Conservation (phyloP, 37 sponge, comb jelly and placozoan species). For the Chondrosia reniformis region DNA sequence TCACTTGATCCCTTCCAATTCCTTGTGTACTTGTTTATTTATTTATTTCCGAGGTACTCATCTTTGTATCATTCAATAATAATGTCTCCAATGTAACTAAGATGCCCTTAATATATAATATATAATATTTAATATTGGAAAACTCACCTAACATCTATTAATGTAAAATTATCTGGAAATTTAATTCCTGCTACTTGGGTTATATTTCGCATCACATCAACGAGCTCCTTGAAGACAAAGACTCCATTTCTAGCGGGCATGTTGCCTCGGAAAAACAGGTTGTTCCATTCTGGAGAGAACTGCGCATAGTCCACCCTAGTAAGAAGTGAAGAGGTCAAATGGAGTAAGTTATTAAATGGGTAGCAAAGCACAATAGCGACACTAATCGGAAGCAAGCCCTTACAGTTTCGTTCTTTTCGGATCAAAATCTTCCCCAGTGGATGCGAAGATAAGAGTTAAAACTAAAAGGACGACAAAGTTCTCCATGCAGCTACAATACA, state of each 20-base stretch:
- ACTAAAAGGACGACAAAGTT: no score
- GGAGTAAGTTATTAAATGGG: background rate
- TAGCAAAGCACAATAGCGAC: background rate
- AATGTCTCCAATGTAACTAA: no score
- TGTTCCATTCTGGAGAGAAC: slow-evolving; percentile 34
- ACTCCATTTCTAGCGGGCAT: slow-evolving; percentile 64
- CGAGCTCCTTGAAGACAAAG: slow-evolving; percentile 66
- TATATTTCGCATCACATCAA: slow-evolving; percentile 32
- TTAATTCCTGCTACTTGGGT: slow-evolving; percentile 1
- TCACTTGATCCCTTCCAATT: no score
- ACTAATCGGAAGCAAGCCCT: background rate
- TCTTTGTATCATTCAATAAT: no score
- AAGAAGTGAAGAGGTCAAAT: background rate
- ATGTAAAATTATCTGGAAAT: slow-evolving; percentile 50
- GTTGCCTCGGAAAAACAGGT: slow-evolving; percentile 90
- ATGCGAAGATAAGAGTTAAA: no score
- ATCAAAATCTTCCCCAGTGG: slow-evolving; percentile 26
- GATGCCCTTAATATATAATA: no score
- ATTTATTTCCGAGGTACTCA: no score
- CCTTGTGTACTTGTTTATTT: no score
- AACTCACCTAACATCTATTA: slow-evolving; percentile 73
- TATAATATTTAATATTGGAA: no score
- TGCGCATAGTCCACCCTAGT: slow-evolving; percentile 52
- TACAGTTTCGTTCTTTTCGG: slow-evolving; percentile 38
- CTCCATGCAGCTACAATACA: no score